Evolutionary conservation across 2,888 invertebrate species (phyloP), one percentile per base, ranked within the genome.

Genomic region (Caenorhabditis wallacei): DNA sequence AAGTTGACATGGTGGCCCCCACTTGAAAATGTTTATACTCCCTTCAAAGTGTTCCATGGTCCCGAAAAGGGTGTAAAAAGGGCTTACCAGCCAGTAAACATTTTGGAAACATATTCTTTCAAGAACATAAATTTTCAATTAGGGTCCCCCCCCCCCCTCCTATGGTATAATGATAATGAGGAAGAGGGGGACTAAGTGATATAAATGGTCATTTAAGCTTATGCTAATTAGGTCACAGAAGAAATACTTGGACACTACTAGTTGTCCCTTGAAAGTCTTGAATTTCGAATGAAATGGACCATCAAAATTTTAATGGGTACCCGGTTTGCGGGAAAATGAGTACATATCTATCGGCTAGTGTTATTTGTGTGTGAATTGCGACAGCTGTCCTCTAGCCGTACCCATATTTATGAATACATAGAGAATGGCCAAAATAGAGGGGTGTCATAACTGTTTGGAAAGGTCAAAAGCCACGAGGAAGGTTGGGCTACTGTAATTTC

Each of bases 91-190:
- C 30, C 18, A 48, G 54, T 69, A 43, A 43, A 56, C 56, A 56
- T 53, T 54, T 56, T 54, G 54, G 59, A 71, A 56, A 54, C 59
- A 70, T n/a, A 30, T 30, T 30, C 30, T 13, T 11, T 2, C 18
- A 37, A 69, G 54, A 59, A 61, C 71, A 71, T 71, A 71, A 71
- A 71, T 71, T 71, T 57, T 59, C 71, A 71, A 71, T 71, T 71
- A 71, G 71, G 48, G 24, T 40, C 35, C 35, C 35, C 10, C 11
- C 40, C 10, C 11, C 16, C 40, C 40, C 11, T 57, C 18, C 40
- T 2, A 40, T 10, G 40, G 40, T 8, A 40, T 10, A 11, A 40
- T 4, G 40, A 18, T 48, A 8, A 48, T 48, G 1, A 54, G 7
- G 26, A 24, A 54, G 7, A 54, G 24, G 51, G 10, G 51, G 20